Evolutionary conservation across 2,888 invertebrate species (phyloP).

Genomic region (Boloria euphrosyne): DNA sequence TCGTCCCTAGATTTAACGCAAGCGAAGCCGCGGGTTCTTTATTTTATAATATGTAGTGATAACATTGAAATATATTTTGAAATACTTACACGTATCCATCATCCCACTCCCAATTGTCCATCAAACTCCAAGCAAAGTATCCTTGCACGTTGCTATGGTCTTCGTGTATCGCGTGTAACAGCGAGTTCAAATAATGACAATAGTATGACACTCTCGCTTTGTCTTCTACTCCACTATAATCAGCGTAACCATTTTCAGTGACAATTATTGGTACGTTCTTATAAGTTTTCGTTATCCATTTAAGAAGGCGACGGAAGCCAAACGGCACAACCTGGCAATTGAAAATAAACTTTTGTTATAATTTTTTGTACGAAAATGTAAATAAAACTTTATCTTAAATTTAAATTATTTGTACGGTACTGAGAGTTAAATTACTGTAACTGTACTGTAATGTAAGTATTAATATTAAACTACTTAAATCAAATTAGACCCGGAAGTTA

Average conservation of each 20-base stretch:
- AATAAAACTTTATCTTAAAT: neutral
- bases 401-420: neutral
- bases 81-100: slow-evolving; percentile 87
- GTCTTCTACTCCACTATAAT: slow-evolving; percentile 77
- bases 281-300: slow-evolving; percentile 79
- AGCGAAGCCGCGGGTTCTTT: too few relatives aligned
- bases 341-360: slow-evolving; percentile 2
- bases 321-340: slow-evolving; percentile 78
- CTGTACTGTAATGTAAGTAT: too few relatives aligned
- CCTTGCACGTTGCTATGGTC: slow-evolving; percentile 85
- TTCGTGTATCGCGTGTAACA: slow-evolving; percentile 77
- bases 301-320: slow-evolving; percentile 80
- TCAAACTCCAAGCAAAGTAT: slow-evolving; percentile 90
- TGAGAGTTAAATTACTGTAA: too few relatives aligned
- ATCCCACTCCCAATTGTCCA: slow-evolving; percentile 93
- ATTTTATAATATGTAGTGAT: too few relatives aligned
- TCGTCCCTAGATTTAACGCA: too few relatives aligned
- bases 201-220: slow-evolving; percentile 82
- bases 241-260: slow-evolving; percentile 82
- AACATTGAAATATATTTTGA: neutral
- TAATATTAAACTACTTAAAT: too few relatives aligned
- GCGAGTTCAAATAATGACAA: slow-evolving; percentile 75
- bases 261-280: slow-evolving; percentile 79
- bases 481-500: too few relatives aligned
- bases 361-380: neutral